Conservation (phyloP, 2,797 vertebrate genomes). For the Sebastiscus tertius region DNA sequence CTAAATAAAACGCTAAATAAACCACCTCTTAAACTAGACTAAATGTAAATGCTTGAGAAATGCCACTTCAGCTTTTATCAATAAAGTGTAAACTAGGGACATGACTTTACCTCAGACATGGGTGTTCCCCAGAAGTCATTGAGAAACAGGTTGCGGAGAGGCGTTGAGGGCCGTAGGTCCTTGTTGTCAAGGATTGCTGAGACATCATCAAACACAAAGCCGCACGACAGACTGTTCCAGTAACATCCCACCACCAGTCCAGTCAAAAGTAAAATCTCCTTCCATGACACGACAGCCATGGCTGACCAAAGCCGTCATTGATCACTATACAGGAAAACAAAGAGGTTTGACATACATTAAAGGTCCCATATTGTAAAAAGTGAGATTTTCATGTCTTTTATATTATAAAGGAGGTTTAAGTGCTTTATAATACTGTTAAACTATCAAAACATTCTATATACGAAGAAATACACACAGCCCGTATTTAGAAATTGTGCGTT, state of each 20-base stretch:
- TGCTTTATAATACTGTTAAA: too few species aligned
- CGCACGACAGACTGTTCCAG: constrained; percentile 96
- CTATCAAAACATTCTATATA: too few species aligned
- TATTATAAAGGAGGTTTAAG: too few species aligned
- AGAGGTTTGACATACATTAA: neutral
- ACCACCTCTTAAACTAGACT: neutral
- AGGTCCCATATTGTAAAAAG: too few species aligned
- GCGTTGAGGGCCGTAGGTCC: constrained; percentile 94
- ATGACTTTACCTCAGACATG: constrained; percentile 91
- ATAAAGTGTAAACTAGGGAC: neutral
- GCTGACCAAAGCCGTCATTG: constrained; percentile 81
- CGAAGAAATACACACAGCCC: too few species aligned
- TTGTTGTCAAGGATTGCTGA: constrained; percentile 99
- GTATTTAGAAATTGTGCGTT: too few species aligned
- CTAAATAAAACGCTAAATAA: neutral
- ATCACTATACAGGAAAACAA: constrained; percentile 67
- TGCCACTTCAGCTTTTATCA: neutral
- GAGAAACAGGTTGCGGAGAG: constrained; percentile 92
- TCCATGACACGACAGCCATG: constrained; percentile 92
- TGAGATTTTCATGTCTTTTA: too few species aligned
- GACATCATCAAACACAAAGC: constrained; percentile 98
- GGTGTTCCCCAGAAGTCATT: constrained; percentile 99
- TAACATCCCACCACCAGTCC: constrained; percentile 93
- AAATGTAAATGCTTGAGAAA: neutral
- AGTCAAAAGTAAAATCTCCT: constrained; percentile 90